phyloP scores from a whole-genome alignment of 2,888 invertebrate species.

The Himalopsyche kuldschensis region DNA sequence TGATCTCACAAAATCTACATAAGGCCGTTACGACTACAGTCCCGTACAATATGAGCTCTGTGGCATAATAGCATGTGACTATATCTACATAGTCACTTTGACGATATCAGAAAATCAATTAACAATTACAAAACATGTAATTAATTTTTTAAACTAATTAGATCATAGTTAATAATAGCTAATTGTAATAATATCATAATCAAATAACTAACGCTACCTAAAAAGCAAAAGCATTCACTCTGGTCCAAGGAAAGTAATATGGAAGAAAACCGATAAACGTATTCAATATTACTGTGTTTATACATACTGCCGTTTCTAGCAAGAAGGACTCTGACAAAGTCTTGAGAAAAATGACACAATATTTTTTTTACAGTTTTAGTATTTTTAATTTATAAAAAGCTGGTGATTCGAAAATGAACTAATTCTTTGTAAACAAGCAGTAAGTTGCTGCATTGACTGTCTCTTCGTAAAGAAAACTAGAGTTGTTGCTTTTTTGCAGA shows the following conservation, averaged over 20 bases:
- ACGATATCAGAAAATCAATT: neutral
- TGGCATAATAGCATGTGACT: neutral
- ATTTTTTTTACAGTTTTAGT: no score
- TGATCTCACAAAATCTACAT: neutral
- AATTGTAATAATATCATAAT: neutral
- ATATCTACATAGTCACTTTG: neutral
- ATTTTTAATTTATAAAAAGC: no score
- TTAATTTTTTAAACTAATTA: neutral
- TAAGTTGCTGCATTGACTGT: no score
- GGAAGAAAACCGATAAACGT: neutral
- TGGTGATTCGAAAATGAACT: no score
- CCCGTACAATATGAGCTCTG: neutral
- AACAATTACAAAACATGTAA: neutral
- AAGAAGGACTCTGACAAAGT: no score
- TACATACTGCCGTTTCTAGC: no score
- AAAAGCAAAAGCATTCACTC: neutral
- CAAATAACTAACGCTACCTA: neutral
- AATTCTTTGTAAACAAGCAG: no score
- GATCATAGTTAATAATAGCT: neutral
- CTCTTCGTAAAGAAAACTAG: no score
- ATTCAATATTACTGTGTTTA: no score
- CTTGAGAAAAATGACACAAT: no score
- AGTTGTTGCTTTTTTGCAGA: no score
- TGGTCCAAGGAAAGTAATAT: neutral
- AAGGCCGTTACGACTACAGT: neutral